A percentile compares a stretch with the other conserved stretches of the same genome.
Conservation (phyloP, 2,888 invertebrate species). For the Lycia hirtaria region DNA sequence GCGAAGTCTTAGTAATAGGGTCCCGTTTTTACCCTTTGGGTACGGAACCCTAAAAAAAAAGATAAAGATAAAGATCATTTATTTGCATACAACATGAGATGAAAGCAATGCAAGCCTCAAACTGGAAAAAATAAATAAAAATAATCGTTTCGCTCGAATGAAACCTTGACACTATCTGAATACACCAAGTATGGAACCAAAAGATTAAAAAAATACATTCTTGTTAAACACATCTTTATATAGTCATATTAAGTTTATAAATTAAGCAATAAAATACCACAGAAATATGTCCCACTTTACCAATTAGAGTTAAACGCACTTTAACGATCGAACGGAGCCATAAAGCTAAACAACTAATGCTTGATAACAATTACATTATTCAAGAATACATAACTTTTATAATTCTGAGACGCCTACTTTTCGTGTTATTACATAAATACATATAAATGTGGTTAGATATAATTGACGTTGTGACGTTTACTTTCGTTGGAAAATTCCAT, state of each 20-base stretch:
- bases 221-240: neutral
- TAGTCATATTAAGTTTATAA: neutral
- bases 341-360: slow-evolving; percentile 20
- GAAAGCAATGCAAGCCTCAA: too few relatives aligned
- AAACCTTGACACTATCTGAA: too few relatives aligned
- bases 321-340: slow-evolving; percentile 6
- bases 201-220: neutral
- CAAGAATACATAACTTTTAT: slow-evolving; percentile 26
- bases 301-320: slow-evolving; percentile 13
- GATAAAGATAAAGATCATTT: too few relatives aligned
- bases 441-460: slow-evolving; percentile 9
- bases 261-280: slow-evolving; percentile 15
- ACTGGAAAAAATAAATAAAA: too few relatives aligned
- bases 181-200: neutral
- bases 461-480: slow-evolving; percentile 14
- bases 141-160: too few relatives aligned
- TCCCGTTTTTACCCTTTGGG: too few relatives aligned
- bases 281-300: slow-evolving; percentile 11
- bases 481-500: slow-evolving; percentile 25
- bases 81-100: too few relatives aligned
- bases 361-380: slow-evolving; percentile 27
- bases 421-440: slow-evolving; percentile 22
- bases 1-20: too few relatives aligned
- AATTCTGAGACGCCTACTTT: slow-evolving; percentile 11
- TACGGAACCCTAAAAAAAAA: too few relatives aligned